phyloP scores from a whole-genome alignment of 2,797 vertebrate species.

The Sphenopsis melanotis region DNA sequence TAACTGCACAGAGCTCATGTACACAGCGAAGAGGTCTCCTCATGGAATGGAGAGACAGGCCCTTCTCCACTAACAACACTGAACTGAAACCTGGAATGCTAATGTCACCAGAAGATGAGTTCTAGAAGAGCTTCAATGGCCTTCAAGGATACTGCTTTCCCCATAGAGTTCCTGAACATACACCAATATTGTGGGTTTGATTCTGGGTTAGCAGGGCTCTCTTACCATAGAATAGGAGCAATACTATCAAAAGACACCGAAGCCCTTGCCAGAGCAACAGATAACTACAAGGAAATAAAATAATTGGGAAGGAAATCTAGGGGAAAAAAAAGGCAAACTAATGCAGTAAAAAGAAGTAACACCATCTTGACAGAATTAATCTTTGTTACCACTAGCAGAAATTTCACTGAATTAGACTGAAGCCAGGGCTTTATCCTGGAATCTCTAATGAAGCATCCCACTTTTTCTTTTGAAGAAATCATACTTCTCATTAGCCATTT shows the following conservation, averaged over 20 bases:
- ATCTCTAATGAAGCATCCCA: neutral
- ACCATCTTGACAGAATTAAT: neutral
- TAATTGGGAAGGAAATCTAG: neutral
- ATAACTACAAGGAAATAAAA: neutral
- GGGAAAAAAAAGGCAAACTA: neutral
- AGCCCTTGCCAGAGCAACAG: neutral
- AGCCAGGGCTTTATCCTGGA: neutral
- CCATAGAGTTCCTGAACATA: neutral
- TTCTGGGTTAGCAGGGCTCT: neutral
- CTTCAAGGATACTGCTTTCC: neutral
- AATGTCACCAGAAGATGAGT: neutral
- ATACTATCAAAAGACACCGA: neutral
- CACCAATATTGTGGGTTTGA: neutral
- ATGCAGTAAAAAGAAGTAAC: neutral
- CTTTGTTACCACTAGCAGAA: neutral
- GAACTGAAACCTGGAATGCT: neutral
- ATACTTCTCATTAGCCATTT: neutral
- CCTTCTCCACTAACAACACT: neutral
- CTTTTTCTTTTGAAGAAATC: neutral
- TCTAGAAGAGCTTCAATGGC: neutral
- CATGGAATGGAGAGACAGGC: neutral
- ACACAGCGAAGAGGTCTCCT: neutral
- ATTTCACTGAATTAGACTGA: neutral
- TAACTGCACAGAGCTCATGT: neutral
- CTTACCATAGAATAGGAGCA: neutral